Evolutionary conservation across 1,140 invertebrate genomes (phyloP), one percentile per base, ranked within the genome.

Genomic region (Trichonephila inaurata): DNA sequence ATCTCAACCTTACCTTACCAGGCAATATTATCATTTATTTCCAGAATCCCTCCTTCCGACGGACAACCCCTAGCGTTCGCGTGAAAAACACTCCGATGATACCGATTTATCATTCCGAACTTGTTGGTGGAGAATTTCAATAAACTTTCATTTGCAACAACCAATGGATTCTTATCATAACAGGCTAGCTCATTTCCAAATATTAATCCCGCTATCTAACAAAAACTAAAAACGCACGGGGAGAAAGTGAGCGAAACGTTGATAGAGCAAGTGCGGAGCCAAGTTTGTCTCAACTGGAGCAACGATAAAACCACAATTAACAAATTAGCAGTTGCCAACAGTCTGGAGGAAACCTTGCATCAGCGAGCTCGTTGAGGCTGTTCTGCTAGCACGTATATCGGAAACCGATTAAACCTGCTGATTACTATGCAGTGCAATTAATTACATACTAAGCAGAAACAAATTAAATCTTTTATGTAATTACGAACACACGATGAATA

Each of bases 261-360:
- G 51, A 24, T 77, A 33, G 28, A 40, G 66, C 66, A n/a, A 18
- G 72, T 18, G 12, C 28, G 14, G 72, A 77, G 72, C 72, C 28
- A 40, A 24, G 14, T 77, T 77, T 19, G 24, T 77, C 28, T 28
- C 6, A 40, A 40, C 12, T 24, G 12, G 18, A 77, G 72, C 72
- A 72, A 72, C 88, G 88, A 89, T 89, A 89, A 89, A 91, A 82
- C 89, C 69, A 61, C 77, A 91, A 91, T 91, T 91, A 91, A 91
- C 77, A 91, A 91, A 91, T 91, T 91, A 91, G 69, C 89, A 91
- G 89, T 91, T 85, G 82, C 82, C 82, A 85, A 58, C 82, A 85
- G 10, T 51, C 51, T 19, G n/a, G 51, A 69, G 40, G 64, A 89
- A 89, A 72, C 40, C 61, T 60, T 77, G 24, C 72, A 77, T 77